These are phyloP conservation scores for Tromatobia lineatoria DNA, from an alignment of 2,888 invertebrate species.

Conservation along the genomic window DNA sequence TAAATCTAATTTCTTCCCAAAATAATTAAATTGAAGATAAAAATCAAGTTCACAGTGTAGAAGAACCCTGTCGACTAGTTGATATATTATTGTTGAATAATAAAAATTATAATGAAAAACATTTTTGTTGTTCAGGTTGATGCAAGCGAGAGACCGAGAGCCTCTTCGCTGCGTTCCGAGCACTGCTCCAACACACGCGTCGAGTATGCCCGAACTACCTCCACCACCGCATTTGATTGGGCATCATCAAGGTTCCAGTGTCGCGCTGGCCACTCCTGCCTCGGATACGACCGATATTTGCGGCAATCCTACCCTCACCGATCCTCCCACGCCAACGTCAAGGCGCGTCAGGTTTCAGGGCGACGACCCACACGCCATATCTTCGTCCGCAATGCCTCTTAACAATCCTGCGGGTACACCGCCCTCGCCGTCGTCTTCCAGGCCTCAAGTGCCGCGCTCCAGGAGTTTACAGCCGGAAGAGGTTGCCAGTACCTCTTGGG, in stretches of 20 bases:
- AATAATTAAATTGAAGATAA: background rate
- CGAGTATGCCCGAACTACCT: conserved; percentile 89
- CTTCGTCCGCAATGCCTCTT: conserved; percentile 75
- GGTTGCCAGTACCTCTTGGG: conserved; percentile 84
- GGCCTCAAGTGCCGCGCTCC: conserved; percentile 86
- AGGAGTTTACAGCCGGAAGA: conserved; percentile 87
- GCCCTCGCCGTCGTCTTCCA: conserved; percentile 84
- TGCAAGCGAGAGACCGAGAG: conserved; percentile 87
- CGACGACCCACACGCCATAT: conserved; percentile 76
- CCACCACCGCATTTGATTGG: conserved; percentile 80
- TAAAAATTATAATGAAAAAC: background rate
- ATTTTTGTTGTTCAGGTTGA: conserved; percentile 81
- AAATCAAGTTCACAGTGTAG: background rate
- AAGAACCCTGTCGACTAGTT: too few relatives aligned
- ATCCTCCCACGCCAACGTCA: conserved; percentile 82
- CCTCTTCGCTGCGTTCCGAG: conserved; percentile 86
- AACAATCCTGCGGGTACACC: conserved; percentile 75
- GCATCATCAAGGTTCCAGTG: conserved; percentile 67
- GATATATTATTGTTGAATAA: background rate
- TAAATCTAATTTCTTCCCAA: background rate
- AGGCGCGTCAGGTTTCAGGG: conserved; percentile 87
- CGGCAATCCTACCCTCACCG: conserved; percentile 70
- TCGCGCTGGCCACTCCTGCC: conserved; percentile 64
- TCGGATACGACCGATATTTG: conserved; percentile 68
- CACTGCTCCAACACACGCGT: conserved; percentile 85